phyloP scores from a whole-genome alignment of 2,888 invertebrate species.

The Heliconius ethilla region DNA sequence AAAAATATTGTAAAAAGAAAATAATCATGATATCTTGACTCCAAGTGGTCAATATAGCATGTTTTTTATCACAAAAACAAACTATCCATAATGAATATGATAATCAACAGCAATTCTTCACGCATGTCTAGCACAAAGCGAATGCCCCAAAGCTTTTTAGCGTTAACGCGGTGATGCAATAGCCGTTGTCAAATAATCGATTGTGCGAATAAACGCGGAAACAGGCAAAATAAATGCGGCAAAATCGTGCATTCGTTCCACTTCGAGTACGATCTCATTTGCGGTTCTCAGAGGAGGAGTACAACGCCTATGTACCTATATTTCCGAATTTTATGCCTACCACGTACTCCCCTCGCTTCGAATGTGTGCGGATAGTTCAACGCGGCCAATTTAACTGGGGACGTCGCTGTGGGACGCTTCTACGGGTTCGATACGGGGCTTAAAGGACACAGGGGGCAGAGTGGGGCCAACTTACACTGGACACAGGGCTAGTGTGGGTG shows the following conservation, averaged over 20 bases:
- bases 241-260: conserved; percentile 73
- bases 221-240: conserved; percentile 54
- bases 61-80: neutral
- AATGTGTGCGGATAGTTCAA: conserved; percentile 64
- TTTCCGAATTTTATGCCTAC: conserved; percentile 80
- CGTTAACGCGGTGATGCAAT: conserved; percentile 17
- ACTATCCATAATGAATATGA: neutral
- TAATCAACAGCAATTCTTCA: conserved; percentile 2
- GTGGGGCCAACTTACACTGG: conserved; percentile 54
- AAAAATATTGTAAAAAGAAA: too few species aligned
- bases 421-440: conserved; percentile 44
- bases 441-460: conserved; percentile 46
- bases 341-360: conserved; percentile 51
- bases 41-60: neutral
- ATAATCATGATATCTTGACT: too few species aligned
- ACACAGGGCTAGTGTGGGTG: conserved; percentile 58
- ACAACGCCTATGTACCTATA: conserved; percentile 66
- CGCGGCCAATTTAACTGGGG: conserved; percentile 55
- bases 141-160: conserved; percentile 23
- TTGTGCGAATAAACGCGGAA: conserved; percentile 39
- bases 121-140: conserved; percentile 15
- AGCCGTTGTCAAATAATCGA: conserved; percentile 36
- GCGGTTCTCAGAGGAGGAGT: conserved; percentile 66
- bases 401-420: conserved; percentile 52
- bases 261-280: conserved; percentile 72